Conservation (phyloP, 2,113 vertebrate species). For the Tapirus terrestris region DNA sequence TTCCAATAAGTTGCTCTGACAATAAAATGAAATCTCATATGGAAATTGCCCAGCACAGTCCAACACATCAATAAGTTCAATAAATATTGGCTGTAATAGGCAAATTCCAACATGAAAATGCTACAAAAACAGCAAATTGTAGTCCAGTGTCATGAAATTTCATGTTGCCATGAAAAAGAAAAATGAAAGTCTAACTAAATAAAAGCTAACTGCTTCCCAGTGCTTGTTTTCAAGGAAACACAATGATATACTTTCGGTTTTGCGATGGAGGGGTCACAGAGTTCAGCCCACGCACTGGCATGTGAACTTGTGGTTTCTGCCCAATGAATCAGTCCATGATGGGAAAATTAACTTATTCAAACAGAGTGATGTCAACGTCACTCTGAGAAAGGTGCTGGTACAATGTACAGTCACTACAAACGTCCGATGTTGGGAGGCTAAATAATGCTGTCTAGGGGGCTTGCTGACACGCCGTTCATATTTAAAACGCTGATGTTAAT, state of each 20-base stretch:
- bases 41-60: neutral
- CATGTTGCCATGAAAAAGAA: neutral
- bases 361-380: conserved; percentile 16
- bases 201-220: neutral
- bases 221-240: neutral
- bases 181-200: neutral
- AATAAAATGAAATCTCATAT: neutral
- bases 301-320: conserved; percentile 52
- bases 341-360: neutral
- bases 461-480: conserved; percentile 6
- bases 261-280: neutral
- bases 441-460: conserved; percentile 35
- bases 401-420: neutral
- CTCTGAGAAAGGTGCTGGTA: conserved; percentile 38
- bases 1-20: neutral
- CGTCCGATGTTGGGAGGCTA: neutral
- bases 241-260: neutral
- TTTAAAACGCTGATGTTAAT: conserved; percentile 45
- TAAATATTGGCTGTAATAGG: neutral
- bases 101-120: neutral
- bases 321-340: conserved; percentile 8
- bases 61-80: neutral
- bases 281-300: neutral
- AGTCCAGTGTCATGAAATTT: neutral
- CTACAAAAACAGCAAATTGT: too few relatives aligned